Evolutionary conservation across 2,888 invertebrate species (phyloP).

Genomic region (Ichneumoninae sp.): DNA sequence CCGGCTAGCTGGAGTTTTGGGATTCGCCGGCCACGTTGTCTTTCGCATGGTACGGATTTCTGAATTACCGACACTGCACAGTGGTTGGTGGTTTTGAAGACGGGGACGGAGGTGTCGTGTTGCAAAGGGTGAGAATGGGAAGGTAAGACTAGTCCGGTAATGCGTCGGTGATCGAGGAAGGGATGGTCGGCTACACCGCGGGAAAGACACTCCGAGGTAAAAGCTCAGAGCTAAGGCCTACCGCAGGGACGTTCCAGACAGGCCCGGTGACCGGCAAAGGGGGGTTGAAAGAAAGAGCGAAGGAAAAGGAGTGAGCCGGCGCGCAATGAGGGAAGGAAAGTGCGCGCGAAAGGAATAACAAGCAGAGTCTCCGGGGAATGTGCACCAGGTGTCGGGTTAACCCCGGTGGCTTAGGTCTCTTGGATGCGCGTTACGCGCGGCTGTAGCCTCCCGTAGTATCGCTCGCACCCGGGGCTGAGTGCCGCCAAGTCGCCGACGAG

Average conservation of each 20-base stretch:
- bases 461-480: constrained; percentile 74
- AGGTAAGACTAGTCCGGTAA: constrained; percentile 7
- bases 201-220: constrained; percentile 45
- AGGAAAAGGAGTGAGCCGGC: constrained; percentile 36
- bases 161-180: constrained; percentile 14
- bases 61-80: background rate
- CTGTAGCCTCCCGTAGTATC: constrained; percentile 66
- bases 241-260: constrained; percentile 24
- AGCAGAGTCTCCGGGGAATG: constrained; percentile 81
- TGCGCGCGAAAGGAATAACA: constrained; percentile 81
- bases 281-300: constrained; percentile 27
- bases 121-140: background rate
- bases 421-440: constrained; percentile 75
- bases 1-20: background rate
- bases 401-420: constrained; percentile 80
- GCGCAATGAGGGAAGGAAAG: constrained; percentile 62
- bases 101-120: background rate
- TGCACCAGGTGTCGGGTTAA: constrained; percentile 83
- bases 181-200: constrained; percentile 3
- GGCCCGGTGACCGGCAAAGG: constrained; percentile 51
- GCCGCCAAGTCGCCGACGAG: constrained; percentile 67
- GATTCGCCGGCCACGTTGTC: background rate
- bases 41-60: background rate
- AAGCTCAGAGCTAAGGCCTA: constrained; percentile 27
- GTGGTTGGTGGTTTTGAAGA: too few species aligned